Base-by-base conservation (phyloP, 2,797 vertebrate species). In the Botia kubotai region DNA sequence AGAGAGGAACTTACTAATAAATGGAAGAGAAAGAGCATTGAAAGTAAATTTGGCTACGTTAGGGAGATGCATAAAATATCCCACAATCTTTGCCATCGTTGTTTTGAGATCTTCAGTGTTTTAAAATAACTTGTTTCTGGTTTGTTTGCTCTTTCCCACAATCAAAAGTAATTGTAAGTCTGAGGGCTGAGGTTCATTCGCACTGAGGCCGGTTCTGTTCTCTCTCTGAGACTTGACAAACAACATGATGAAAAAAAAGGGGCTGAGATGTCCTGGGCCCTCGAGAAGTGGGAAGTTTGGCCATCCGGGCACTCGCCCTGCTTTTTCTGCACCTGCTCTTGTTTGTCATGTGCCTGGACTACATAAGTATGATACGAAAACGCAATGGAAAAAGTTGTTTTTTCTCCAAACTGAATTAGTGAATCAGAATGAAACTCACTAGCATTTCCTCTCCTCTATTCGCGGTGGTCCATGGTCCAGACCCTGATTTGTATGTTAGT, bases 401-500 rank as follows among this genome's bases (percentile, higher is more conserved):
- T 69, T 75, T 16, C 75, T 66, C 46, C 6, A 39, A 73, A 58
- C 71, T 79, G 23, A 81, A 78, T 75, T 75, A 65, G 66, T 84
- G 78, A 86, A 81, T 83, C 57, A 60, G 78, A 86, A 83, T 58
- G 65, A 85, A 83, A 83, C 72, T 85, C 58, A 48, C 83, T 73
- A 70, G 78, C 50, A 66, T 85, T 87, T 87, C 86, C 79, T 87
- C 68, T 82, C 50, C 17, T 76, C 67, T 86, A 79, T 85, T 76
- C 48, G 72, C 7, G 14, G 68, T 79, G 75, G 81, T 75, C 82
- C 21, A 48, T 81, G 48, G 68, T 74, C 71, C 79, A 67, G 50
- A 67, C 67, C 76, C 75, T 79, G 76, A 85, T 87, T 87, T 86
- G 81, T 85, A 85, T 83, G 71, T 87, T 87, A 66, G 62, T 75